Conservation (phyloP, 2,888 invertebrate species). For the Melanostoma scalare region DNA sequence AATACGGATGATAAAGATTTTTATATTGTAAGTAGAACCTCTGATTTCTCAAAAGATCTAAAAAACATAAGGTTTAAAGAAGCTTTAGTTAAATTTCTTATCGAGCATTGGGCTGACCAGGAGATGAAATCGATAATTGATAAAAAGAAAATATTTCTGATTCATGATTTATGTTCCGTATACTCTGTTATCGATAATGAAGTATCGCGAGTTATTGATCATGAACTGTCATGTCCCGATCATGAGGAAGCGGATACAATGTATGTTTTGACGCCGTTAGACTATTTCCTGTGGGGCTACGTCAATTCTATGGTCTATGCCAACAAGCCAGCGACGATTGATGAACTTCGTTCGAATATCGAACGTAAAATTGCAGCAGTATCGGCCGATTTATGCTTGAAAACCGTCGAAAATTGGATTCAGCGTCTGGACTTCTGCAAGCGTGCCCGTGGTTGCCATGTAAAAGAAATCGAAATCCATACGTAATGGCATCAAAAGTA, state of each 20-base stretch:
- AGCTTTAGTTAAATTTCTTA: slow-evolving; percentile 43
- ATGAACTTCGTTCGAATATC: no score
- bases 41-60: slow-evolving; percentile 23
- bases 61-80: slow-evolving; percentile 38
- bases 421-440: no score
- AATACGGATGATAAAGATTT: background rate
- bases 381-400: no score
- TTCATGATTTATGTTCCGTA: slow-evolving; percentile 4
- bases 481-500: no score
- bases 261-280: no score
- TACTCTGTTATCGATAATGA: background rate
- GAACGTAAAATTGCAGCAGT: no score
- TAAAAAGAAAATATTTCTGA: slow-evolving; percentile 34
- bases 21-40: background rate
- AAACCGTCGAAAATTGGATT: no score
- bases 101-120: slow-evolving; percentile 17
- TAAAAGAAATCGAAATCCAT: no score
- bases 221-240: slow-evolving; percentile 4
- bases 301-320: no score
- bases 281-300: no score
- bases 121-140: slow-evolving; percentile 12
- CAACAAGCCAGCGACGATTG: no score
- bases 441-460: no score
- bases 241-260: slow-evolving; percentile 71
- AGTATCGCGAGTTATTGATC: background rate